A percentile compares a stretch with the other conserved stretches of the same genome.
These are phyloP conservation scores for Macrotis lagotis DNA, from an alignment of 2,113 vertebrate species.

Conservation along the genomic window DNA sequence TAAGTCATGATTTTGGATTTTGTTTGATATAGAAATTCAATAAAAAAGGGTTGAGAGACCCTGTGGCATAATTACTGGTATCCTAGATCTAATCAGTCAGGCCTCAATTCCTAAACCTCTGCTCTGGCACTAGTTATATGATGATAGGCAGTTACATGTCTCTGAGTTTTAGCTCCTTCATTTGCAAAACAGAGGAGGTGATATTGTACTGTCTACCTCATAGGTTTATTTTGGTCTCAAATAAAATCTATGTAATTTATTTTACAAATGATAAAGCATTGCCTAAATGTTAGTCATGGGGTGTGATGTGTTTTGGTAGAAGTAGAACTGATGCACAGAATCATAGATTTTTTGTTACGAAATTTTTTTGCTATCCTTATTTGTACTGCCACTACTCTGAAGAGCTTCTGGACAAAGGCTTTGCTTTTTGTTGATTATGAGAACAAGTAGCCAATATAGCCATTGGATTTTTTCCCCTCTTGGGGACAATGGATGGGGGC, in stretches of 20 bases:
- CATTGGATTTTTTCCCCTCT: neutral
- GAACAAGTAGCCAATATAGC: neutral
- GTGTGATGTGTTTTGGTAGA: neutral
- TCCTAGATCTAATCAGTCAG: neutral
- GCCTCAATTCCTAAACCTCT: neutral
- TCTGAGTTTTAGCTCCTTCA: neutral
- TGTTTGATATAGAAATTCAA: neutral
- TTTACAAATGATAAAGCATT: neutral
- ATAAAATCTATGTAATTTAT: neutral
- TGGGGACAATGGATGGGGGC: neutral
- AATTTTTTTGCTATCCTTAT: neutral
- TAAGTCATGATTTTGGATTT: neutral
- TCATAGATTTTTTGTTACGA: neutral
- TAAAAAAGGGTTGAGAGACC: neutral
- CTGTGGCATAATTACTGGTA: neutral
- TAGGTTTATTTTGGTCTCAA: neutral
- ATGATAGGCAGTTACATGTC: neutral
- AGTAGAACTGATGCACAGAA: neutral
- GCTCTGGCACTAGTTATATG: neutral
- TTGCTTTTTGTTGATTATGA: neutral
- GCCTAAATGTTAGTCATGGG: neutral
- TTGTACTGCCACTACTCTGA: neutral
- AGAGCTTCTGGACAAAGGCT: neutral
- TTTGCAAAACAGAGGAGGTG: neutral
- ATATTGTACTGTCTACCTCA: neutral